These are phyloP conservation scores for Mormyrus hasselquistii DNA, from an alignment of 2,797 vertebrate species.

Conservation along the genomic window DNA sequence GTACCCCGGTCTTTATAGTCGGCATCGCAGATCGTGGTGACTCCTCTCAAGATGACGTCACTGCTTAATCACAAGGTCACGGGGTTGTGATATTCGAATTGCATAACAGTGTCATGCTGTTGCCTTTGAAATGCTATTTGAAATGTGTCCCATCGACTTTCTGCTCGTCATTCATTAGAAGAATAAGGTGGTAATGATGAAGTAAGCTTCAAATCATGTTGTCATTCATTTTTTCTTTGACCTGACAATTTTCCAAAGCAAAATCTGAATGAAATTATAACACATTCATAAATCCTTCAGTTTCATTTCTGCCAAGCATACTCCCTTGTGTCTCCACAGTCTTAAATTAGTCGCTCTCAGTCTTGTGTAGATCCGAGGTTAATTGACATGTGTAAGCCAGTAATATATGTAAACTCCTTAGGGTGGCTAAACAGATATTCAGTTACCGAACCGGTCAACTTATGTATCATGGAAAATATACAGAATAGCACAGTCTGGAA, in stretches of 20 bases:
- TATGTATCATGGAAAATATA: neutral
- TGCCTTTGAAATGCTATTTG: neutral
- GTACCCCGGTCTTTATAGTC: neutral
- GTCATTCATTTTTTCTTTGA: neutral
- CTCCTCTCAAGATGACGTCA: neutral
- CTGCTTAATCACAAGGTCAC: neutral
- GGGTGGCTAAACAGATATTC: slow-evolving; percentile 9
- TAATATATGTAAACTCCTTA: slow-evolving; percentile 3
- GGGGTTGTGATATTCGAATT: neutral
- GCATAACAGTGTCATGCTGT: neutral
- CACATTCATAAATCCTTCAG: slow-evolving; percentile 2
- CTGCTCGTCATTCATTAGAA: neutral
- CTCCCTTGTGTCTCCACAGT: neutral
- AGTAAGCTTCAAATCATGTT: slow-evolving; percentile 4
- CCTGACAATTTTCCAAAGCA: slow-evolving; percentile 12
- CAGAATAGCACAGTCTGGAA: neutral
- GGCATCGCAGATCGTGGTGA: neutral
- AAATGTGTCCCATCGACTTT: neutral
- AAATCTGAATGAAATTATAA: neutral
- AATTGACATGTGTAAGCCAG: neutral
- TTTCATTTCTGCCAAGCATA: neutral
- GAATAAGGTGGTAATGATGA: slow-evolving; percentile 4
- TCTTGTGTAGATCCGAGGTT: neutral
- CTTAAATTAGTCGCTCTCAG: neutral
- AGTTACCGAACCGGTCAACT: neutral